These are phyloP conservation scores for Acanthosepion lycidas DNA, from an alignment of 2,888 invertebrate genomes.

Conservation along the genomic window DNA sequence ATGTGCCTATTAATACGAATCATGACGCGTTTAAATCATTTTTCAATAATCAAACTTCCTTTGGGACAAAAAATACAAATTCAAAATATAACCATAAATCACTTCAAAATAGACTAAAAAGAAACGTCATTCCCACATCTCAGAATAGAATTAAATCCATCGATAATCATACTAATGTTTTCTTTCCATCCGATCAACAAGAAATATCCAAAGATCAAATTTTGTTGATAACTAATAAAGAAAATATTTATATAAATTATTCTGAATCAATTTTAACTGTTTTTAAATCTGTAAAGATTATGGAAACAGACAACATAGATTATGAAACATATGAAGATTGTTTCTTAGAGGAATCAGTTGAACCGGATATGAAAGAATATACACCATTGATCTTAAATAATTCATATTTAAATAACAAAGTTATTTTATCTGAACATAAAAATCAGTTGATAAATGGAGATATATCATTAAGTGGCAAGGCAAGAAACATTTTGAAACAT, in stretches of 20 bases:
- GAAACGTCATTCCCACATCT: neutral
- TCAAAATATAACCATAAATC: neutral
- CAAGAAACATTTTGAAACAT: neutral
- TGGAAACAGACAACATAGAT: neutral
- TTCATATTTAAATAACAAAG: neutral
- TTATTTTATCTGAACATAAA: neutral
- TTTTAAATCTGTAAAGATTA: neutral
- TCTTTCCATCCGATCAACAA: neutral
- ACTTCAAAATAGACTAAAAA: neutral
- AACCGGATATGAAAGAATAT: neutral
- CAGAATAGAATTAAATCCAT: neutral
- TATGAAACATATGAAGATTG: neutral
- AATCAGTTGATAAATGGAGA: neutral
- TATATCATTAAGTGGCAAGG: neutral
- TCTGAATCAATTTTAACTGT: neutral
- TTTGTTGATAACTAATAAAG: neutral
- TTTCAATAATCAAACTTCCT: neutral
- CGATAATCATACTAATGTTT: neutral
- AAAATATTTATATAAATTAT: conserved; percentile 9
- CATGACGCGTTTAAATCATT: conserved; percentile 33
- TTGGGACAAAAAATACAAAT: neutral
- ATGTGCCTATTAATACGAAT: conserved; percentile 11
- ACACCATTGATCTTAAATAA: neutral
- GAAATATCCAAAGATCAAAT: neutral
- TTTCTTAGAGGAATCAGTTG: neutral